Evolutionary conservation across 2,888 invertebrate species (phyloP), one percentile per base, ranked within the genome.

Genomic region (Metacarcinus magister): DNA sequence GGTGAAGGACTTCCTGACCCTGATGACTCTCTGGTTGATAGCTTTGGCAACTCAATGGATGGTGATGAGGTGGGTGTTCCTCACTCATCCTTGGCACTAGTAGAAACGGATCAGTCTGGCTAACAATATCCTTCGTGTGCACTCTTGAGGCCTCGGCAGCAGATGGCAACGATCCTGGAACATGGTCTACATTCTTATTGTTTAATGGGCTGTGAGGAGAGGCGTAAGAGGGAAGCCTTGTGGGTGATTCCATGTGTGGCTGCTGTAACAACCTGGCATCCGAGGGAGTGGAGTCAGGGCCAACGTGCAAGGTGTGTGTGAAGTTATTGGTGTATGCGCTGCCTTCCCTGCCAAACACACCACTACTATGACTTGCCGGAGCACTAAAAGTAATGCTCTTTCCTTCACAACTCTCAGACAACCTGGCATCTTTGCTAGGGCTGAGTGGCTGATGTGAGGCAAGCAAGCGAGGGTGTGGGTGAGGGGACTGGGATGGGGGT

Each of bases 31-130:
- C 93, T 44, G 82, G 28, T 8, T 28, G 28, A 10, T 67, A 48
- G 43, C 23, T 90, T 60, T 92, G 92, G 60, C 8, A 39, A 28
- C 39, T 19, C n/a, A 87, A 10, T 39, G 39, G 16, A 87, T 32
- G 32, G 87, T 87, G 87, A 16, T 23, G 87, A 87, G 87, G 39
- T 28, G 75, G n/a, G 8, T 48, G 60, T n/a, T 39, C 90, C 44
- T 93, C 95, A 46, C 16, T 90, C 28, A 82, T n/a, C 39, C 44
- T 46, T 28, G 95, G 91, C 43, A 75, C 43, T 7, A 82, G 87
- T 32, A 95, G 87, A 16, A 92, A n/a, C 43, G 87, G 44, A 43
- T 93, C 93, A 46, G 92, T 90, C 44, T 95, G 95, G 44, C n/a
- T 95, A 23, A 93, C 89, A 32, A 32, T 39, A 54, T 95, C 95